Evolutionary conservation across 2,888 invertebrate genomes (phyloP).

Genomic region (Aricia artaxerxes): DNA sequence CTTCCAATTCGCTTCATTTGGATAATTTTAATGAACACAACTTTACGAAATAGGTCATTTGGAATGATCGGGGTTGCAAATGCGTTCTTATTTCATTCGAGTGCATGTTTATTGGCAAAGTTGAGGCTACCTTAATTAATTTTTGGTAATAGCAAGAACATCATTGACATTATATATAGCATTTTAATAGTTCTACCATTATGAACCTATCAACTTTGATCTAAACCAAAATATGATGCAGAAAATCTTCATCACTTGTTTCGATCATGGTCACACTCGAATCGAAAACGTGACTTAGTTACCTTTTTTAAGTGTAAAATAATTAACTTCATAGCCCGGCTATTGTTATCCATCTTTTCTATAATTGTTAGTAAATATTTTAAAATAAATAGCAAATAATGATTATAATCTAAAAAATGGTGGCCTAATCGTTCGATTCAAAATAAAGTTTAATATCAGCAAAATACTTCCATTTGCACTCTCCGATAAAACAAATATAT

Average conservation of each 20-base stretch:
- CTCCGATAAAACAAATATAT: not conserved
- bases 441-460: not conserved
- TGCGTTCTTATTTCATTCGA: not conserved
- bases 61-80: not conserved
- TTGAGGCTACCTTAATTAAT: not conserved
- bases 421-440: not conserved
- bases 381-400: not conserved
- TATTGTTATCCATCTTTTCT: too few species aligned
- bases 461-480: not conserved
- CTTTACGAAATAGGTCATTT: not conserved
- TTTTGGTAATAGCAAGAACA: not conserved
- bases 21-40: slow-evolving; percentile 3
- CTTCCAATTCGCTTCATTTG: slow-evolving; percentile 9
- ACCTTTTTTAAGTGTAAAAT: too few species aligned
- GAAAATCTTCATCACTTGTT: too few species aligned
- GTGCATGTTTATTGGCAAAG: not conserved
- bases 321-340: too few species aligned
- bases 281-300: too few species aligned
- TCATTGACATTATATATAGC: not conserved
- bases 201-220: too few species aligned
- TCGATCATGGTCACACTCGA: too few species aligned
- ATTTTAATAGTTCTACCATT: too few species aligned
- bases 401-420: not conserved
- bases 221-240: too few species aligned
- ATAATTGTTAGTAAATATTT: not conserved